Evolutionary conservation across 2,113 vertebrate species (phyloP).

Genomic region (Symphodus melops): DNA sequence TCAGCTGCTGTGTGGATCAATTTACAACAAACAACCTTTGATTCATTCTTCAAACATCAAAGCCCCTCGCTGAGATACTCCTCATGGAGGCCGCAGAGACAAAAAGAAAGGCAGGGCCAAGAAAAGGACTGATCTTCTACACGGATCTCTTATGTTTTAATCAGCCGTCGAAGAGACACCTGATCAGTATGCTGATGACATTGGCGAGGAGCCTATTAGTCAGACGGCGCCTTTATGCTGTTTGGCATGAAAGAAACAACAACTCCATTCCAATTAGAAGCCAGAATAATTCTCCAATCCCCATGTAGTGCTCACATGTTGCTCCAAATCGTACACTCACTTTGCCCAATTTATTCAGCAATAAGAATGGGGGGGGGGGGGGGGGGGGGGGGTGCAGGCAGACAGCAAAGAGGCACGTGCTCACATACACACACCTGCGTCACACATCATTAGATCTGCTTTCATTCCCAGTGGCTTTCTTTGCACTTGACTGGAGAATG

Average conservation of each 20-base stretch:
- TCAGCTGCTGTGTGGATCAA: conserved; percentile 39
- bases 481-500: conserved; percentile 48
- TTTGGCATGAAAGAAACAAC: conserved; percentile 73
- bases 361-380: conserved; percentile 28
- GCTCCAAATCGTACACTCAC: conserved; percentile 45
- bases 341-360: conserved; percentile 69
- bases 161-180: conserved; percentile 58
- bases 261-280: conserved; percentile 67
- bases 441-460: conserved; percentile 63
- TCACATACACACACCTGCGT: conserved; percentile 5
- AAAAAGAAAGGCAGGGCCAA: conserved; percentile 20
- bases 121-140: conserved; percentile 38
- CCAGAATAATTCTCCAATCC: conserved; percentile 47
- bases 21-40: conserved; percentile 40
- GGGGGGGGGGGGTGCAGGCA: background rate
- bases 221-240: conserved; percentile 55
- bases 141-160: conserved; percentile 60
- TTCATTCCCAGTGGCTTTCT: conserved; percentile 62
- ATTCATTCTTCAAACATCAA: conserved; percentile 60
- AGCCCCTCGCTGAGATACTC: conserved; percentile 35
- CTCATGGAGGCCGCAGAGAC: conserved; percentile 28
- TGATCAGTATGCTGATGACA: conserved; percentile 75
- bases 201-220: conserved; percentile 59
- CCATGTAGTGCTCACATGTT: conserved; percentile 54
- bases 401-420: conserved; percentile 13